Base-by-base conservation (phyloP, 2,113 vertebrate genomes). In the Ictalurus punctatus region DNA sequence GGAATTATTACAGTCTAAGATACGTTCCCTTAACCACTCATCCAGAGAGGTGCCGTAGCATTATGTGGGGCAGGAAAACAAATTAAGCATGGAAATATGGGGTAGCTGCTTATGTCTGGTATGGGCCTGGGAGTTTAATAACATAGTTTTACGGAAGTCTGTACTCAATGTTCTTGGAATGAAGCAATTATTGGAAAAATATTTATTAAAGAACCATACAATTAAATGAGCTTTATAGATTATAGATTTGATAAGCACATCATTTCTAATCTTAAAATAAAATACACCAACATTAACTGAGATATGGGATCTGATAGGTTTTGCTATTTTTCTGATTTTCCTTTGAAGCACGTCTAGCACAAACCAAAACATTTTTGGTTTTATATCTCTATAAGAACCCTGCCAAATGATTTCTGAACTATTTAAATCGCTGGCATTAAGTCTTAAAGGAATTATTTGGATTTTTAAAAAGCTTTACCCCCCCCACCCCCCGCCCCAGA, bases 1-100 rank as follows among this genome's bases (percentile, higher is more conserved):
- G 73, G 86, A 63, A 86, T 59, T 92, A 93, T 93, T 93, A 90
- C 91, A 87, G 73, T 90, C 90, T 25, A 17, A 87, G 88, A 90
- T 93, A 65, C 93, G 74, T 78, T 86, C 80, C 40, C 80, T 87
- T 69, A 82, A 67, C 85, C 71, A 44, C 61, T 78, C 82, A 81
- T 17, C 23, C 40, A 40, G 67, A 67, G 65, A 71, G 79, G 52
- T 48, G 65, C 61, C n/a, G 86, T 86, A 89, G 71, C 84, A 61
- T 89, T 87, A 73, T 88, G 86, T 25, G 30, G 54, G 58, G 63
- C 86, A 88, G 52, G 79, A 78, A 85, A 90, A 83, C 61, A 69
- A 79, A 88, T 88, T 74, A 87, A 85, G 86, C 6, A 25, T 87
- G 58, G 84, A 85, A 69, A 71, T 79, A 91, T 56, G 30, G 65